Evolutionary conservation across 92 coral and sea anemone genomes (phyloP), one percentile per base, ranked within the genome.

Genomic region (Porites cylindrica): DNA sequence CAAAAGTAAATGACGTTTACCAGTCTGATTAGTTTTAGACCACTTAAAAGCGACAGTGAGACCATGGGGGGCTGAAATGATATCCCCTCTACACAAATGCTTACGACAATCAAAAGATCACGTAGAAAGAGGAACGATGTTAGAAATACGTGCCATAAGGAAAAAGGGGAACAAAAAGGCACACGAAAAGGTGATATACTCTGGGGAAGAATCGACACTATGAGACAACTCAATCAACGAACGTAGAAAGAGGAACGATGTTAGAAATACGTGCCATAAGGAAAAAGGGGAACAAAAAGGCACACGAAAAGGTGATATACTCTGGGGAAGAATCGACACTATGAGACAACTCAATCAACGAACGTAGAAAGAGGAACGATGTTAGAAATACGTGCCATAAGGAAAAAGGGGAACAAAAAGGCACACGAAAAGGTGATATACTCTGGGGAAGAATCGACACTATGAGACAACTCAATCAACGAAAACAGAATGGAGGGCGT

Each of bases 241-340:
- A 29, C 7, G 16, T 67, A 24, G 87, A 83, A 32, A 65, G 4
- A 13, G 87, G 79, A 10, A 83, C 64, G 52, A 72, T 83, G 50
- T 72, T 83, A 12, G 87, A 83, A 26, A 72, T 66, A 16, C 87
- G 66, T 18, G 80, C 76, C 64, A 81, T 50, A 13, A 85, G 21
- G 56, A 85, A 85, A 38, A 85, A 76, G 26, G 89, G 60, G 47
- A 85, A 85, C 51, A 85, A 65, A 85, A 65, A 85, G 82, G 89
- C 14, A 23, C 29, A 26, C 29, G 29, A 26, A 26, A 26, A 26
- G 29, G 29, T 26, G 29, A 26, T 26, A 26, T 26, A 26, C 29
- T 26, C 29, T 26, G 29, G 29, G 29, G 29, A 26, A 26, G 29
- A 26, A 26, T 26, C 29, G 29, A 26, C 29, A 26, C 29, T 26